Percentiles rank a stretch among this genome's conserved stretches.
These are phyloP conservation scores for Mola mola DNA, from an alignment of 2,113 vertebrate species.

Conservation along the genomic window DNA sequence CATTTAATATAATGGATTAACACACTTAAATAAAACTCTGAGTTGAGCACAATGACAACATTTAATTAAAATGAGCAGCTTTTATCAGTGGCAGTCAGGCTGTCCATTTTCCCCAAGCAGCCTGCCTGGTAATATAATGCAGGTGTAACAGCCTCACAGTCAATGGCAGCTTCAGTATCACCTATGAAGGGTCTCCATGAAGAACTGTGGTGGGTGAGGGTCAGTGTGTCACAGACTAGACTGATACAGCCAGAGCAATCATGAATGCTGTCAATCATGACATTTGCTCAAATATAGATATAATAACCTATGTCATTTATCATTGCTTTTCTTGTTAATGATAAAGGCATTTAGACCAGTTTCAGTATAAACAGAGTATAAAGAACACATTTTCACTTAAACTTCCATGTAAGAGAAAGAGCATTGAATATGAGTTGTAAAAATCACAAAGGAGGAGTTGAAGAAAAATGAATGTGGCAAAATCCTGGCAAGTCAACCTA, in stretches of 20 bases:
- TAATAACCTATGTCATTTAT: slow-evolving; percentile 14
- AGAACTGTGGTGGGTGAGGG: slow-evolving; percentile 8
- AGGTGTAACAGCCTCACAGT: slow-evolving; percentile 45
- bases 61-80: too few relatives aligned
- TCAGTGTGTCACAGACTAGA: slow-evolving; percentile 8
- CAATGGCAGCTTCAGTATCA: too few relatives aligned
- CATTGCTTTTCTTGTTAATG: neutral
- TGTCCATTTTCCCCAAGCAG: neutral
- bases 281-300: slow-evolving; percentile 12
- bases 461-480: slow-evolving; percentile 50
- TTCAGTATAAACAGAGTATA: too few relatives aligned
- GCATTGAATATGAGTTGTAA: slow-evolving; percentile 40
- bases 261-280: slow-evolving; percentile 15
- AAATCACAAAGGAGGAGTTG: slow-evolving; percentile 37
- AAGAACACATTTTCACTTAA: slow-evolving; percentile 12
- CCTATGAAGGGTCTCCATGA: slow-evolving; percentile 16
- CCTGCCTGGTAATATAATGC: slow-evolving; percentile 30
- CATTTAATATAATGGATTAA: slow-evolving; percentile 27
- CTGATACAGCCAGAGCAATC: slow-evolving; percentile 23
- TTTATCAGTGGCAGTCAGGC: too few relatives aligned
- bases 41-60: slow-evolving; percentile 17
- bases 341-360: slow-evolving; percentile 4
- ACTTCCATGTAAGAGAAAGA: too few relatives aligned
- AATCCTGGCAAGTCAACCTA: slow-evolving; percentile 53
- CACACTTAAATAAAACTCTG: slow-evolving; percentile 21